Evolutionary conservation across 2,113 vertebrate species (phyloP), one percentile per base, ranked within the genome.

Genomic region (Sebastes fasciatus): DNA sequence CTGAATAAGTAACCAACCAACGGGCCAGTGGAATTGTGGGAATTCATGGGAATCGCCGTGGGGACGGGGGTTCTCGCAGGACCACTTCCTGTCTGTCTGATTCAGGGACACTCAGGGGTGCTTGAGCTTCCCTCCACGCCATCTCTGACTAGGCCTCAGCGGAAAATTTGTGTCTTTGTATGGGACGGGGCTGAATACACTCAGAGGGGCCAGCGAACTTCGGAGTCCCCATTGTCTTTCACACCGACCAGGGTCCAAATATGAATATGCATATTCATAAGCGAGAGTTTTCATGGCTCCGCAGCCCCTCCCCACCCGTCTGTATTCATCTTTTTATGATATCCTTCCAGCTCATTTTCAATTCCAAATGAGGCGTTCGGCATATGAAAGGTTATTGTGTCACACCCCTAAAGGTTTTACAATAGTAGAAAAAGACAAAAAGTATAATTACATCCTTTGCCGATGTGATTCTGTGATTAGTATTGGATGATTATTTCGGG

Each of bases 391-490:
- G 91, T 97, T 95, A 95, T 94, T 90, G 89, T 96, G 95, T 95
- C 95, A 89, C 91, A 94, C 95, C 93, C 94, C 95, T 88, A 86
- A 96, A 97, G 96, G 94, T 95, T 94, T 93, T 92, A 90, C 93
- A 95, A 93, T 97, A 93, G 95, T 95, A 95, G 96, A 84, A 86
- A 88, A 85, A 74, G 95, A 75, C 96, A 96, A 89, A 94, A 95
- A 95, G 82, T 88, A 94, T 97, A 97, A 98, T 97, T 97, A 97
- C 96, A 96, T 96, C 95, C 96, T 95, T 95, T 95, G 95, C 92
- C 91, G 90, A 88, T 93, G 93, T 96, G 94, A 95, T 96, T 97
- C 96, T 96, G 95, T 96, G 96, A 95, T 96, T 96, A 95, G 89
- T 87, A 63, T 93, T 68, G 62, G 79, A 82, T 92, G 91, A 93